Percentiles rank a stretch among this genome's conserved stretches.
phyloP scores from a whole-genome alignment of 2,113 vertebrate species.

The Toxotes chatareus region DNA sequence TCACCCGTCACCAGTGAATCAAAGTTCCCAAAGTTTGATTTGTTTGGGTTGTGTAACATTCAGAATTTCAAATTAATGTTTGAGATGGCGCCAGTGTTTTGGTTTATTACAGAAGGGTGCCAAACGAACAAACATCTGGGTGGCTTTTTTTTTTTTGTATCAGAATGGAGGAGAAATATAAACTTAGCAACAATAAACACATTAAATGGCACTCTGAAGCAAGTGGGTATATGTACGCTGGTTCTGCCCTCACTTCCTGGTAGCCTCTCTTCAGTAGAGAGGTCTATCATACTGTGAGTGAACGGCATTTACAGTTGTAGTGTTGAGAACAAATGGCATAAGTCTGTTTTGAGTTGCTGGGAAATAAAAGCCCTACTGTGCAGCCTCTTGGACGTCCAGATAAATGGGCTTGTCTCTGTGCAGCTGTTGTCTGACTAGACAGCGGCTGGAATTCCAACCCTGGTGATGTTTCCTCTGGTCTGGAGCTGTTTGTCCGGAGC shows the following conservation, averaged over 20 bases:
- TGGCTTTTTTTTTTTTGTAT: constrained; percentile 2
- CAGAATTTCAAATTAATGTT: not conserved
- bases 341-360: constrained; percentile 54
- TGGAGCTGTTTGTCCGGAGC: not conserved
- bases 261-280: constrained; percentile 1
- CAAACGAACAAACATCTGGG: not conserved
- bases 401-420: constrained; percentile 69
- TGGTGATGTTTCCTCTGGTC: constrained; percentile 34
- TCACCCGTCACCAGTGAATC: not conserved
- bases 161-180: not conserved
- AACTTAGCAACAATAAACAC: not conserved
- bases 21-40: not conserved
- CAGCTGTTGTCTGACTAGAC: constrained; percentile 73
- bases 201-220: not conserved
- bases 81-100: not conserved
- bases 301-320: constrained; percentile 53
- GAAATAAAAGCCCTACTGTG: constrained; percentile 65
- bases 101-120: not conserved
- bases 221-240: constrained; percentile 6
- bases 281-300: constrained; percentile 22
- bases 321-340: constrained; percentile 57
- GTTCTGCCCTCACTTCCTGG: not conserved
- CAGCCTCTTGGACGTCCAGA: constrained; percentile 47
- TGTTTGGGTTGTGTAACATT: not conserved
- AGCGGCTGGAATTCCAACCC: constrained; percentile 44